These are phyloP conservation scores for Psittacula echo DNA, from an alignment of 2,797 vertebrate species.

Conservation along the genomic window DNA sequence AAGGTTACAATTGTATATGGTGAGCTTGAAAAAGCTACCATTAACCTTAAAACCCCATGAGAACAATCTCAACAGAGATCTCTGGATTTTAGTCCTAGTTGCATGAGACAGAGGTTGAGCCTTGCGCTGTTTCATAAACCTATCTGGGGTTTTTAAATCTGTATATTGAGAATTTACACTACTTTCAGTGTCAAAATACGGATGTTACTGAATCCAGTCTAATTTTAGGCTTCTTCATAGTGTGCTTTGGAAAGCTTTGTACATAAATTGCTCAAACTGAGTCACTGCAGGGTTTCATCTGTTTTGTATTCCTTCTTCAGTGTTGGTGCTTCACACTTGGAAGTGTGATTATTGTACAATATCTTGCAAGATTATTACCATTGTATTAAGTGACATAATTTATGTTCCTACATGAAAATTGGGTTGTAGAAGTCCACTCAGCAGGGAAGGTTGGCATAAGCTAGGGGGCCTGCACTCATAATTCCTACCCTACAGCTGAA, in stretches of 20 bases:
- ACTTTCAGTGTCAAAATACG: background rate
- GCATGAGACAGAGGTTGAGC: background rate
- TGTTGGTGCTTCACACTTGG: constrained; percentile 27
- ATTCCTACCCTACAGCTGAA: background rate
- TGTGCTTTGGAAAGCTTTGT: constrained; percentile 17
- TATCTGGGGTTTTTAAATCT: background rate
- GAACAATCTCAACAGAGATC: background rate
- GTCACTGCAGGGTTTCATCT: constrained; percentile 25
- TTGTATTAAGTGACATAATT: constrained; percentile 18
- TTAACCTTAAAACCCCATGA: background rate
- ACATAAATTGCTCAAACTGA: constrained; percentile 21
- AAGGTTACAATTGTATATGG: background rate
- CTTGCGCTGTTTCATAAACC: background rate
- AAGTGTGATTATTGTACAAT: constrained; percentile 21
- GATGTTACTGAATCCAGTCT: background rate
- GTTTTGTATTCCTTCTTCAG: constrained; percentile 16
- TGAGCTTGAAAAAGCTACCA: background rate
- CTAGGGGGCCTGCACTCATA: background rate
- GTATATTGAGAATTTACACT: background rate
- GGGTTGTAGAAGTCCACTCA: background rate
- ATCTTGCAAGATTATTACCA: constrained; percentile 14
- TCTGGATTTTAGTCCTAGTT: background rate
- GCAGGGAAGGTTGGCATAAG: background rate
- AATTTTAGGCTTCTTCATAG: constrained; percentile 35
- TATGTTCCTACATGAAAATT: background rate